Evolutionary conservation across 2,797 vertebrate genomes (phyloP), one percentile per base, ranked within the genome.

Genomic region (Ciconia nigra): DNA sequence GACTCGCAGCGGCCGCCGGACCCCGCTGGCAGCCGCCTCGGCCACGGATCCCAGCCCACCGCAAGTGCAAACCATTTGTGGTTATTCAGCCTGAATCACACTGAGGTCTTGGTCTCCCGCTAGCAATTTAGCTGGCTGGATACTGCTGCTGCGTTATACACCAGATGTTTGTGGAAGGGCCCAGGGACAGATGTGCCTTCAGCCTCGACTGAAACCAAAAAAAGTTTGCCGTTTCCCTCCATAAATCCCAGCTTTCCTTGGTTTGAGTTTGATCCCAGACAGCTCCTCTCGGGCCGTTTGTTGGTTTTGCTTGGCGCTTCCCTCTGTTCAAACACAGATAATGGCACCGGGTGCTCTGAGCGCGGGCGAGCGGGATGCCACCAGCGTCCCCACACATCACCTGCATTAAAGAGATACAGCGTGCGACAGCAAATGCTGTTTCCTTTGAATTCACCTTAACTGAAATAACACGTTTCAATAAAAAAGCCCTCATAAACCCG

Each of bases 81-180:
- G 66, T 83, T 57, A 39, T 44, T 66, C 87, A 54, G 57, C 87
- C 66, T 52, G 76, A 55, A 86, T 69, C 74, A 4, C 59, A 49
- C 7, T 47, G 33, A 28, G 39, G 62, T 12, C 81, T 41, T 6
- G 17, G 17, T 59, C 19, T 52, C 72, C 70, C 33, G 6, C 21
- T 2, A 28, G 79, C 51, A 44, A 20, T 72, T 93, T 67, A 89
- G 96, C 97, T 94, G 97, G 95, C 94, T 81, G 97, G 92, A 96
- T 97, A 78, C 96, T 21, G 74, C 90, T 29, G 88, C 35, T 47
- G 39, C 35, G 4, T 15, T 29, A 10, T 51, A 83, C 89, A 93
- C 86, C 85, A 96, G 97, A 97, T 96, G 97, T 97, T 95, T 96
- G 97, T 57, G 93, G 97, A 94, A 84, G 87, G 97, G 97, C 97